Evolutionary conservation across 2,888 invertebrate species (phyloP).

Genomic region (Apamea monoglypha): DNA sequence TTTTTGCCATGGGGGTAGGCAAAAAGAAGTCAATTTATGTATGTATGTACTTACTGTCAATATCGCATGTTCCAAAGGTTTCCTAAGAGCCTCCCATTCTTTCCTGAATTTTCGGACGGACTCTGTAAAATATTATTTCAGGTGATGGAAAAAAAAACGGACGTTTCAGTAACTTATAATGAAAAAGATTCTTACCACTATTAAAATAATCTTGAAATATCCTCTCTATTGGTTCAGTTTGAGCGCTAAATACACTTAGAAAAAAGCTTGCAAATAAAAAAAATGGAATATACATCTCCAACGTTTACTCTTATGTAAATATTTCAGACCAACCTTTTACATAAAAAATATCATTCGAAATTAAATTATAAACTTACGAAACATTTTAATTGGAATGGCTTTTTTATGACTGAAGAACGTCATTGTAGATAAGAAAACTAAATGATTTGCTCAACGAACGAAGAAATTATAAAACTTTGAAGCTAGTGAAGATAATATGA

Average conservation of each 20-base stretch:
- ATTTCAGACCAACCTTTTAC: constrained; percentile 8
- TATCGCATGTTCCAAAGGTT: constrained; percentile 72
- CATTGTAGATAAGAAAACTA: constrained; percentile 51
- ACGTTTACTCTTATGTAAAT: neutral
- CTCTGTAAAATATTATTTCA: constrained; percentile 65
- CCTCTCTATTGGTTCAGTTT: neutral
- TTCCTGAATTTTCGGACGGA: constrained; percentile 57
- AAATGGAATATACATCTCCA: constrained; percentile 41
- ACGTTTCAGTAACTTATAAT: neutral
- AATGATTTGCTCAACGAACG: constrained; percentile 17
- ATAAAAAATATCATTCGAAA: constrained; percentile 15
- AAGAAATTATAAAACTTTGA: neutral
- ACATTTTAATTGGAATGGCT: constrained; percentile 55
- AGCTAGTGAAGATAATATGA: constrained; percentile 41
- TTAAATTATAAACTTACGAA: constrained; percentile 27
- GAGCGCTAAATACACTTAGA: constrained; percentile 2
- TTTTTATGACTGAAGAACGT: constrained; percentile 43
- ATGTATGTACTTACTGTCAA: constrained; percentile 67
- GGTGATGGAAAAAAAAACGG: too few relatives aligned
- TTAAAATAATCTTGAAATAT: constrained; percentile 45
- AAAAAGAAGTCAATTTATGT: neutral
- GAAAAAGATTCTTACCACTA: constrained; percentile 41
- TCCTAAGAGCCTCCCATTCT: constrained; percentile 71
- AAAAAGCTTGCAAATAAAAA: constrained; percentile 29
- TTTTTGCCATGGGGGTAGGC: too few relatives aligned